A percentile compares a stretch with the other conserved stretches of the same genome.
Conservation (phyloP, 2,797 vertebrate genomes). For the Antennarius maculatus region DNA sequence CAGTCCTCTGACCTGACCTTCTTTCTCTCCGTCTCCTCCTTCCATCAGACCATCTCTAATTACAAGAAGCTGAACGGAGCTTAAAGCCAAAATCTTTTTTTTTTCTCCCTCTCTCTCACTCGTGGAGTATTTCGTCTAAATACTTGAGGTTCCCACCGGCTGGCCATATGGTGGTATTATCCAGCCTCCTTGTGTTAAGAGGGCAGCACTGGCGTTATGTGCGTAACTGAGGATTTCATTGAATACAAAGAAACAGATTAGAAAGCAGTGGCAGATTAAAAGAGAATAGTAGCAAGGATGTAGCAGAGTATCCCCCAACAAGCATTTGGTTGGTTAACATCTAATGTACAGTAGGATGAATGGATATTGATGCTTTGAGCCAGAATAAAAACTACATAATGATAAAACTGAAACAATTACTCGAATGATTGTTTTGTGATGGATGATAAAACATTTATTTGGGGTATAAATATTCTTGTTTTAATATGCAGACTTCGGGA, state of each 20-base stretch:
- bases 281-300: constrained; percentile 8
- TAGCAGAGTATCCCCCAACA: constrained; percentile 1
- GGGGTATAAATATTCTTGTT: too few relatives aligned
- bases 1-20: constrained; percentile 27
- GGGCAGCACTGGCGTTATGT: constrained; percentile 14
- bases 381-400: neutral
- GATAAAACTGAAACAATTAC: neutral
- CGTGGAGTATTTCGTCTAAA: constrained; percentile 38
- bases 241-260: constrained; percentile 58
- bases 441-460: too few relatives aligned
- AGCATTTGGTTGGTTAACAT: constrained; percentile 13
- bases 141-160: constrained; percentile 50
- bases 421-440: rapidly evolving
- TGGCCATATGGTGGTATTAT: constrained; percentile 68
- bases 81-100: constrained; percentile 46
- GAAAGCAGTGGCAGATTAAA: constrained; percentile 37
- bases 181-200: constrained; percentile 52
- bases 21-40: constrained; percentile 26
- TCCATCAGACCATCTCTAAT: constrained; percentile 51
- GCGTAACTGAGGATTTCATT: constrained; percentile 49
- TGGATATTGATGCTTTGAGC: neutral
- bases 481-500: too few relatives aligned
- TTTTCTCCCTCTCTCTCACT: neutral
- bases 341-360: neutral
- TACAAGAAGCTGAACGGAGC: constrained; percentile 52